Conservation (phyloP, 2,888 invertebrate genomes). For the Pollenia labialis region DNA sequence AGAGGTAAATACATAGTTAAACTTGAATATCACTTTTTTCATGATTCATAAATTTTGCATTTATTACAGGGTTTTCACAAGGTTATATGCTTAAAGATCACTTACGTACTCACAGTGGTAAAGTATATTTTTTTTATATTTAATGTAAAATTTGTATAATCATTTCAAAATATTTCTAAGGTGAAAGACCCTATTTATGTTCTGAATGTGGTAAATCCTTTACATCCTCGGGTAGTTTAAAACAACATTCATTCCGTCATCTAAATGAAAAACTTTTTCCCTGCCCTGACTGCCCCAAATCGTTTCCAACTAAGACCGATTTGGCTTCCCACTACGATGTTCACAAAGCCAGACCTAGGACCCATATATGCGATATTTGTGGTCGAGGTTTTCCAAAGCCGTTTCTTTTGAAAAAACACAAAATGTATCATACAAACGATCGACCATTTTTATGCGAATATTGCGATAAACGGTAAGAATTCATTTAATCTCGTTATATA, state of each 20-base stretch:
- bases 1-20: conserved; percentile 55
- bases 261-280: conserved; percentile 85
- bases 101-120: conserved; percentile 84
- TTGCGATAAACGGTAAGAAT: conserved; percentile 76
- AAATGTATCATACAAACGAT: conserved; percentile 87
- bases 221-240: conserved; percentile 85
- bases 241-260: conserved; percentile 86
- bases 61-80: conserved; percentile 80
- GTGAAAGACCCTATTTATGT: conserved; percentile 86
- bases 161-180: conserved; percentile 70
- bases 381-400: conserved; percentile 86
- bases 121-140: conserved; percentile 4
- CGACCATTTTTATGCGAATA: conserved; percentile 77
- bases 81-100: conserved; percentile 86
- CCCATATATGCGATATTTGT: conserved; percentile 87
- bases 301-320: conserved; percentile 85
- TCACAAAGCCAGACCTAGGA: conserved; percentile 85
- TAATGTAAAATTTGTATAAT: neutral
- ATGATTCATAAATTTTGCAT: neutral
- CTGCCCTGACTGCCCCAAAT: conserved; percentile 86
- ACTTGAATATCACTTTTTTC: neutral
- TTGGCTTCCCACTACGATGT: conserved; percentile 85
- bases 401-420: conserved; percentile 87
- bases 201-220: conserved; percentile 86
- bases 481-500: neutral